phyloP scores from a whole-genome alignment of 2,888 invertebrate species.

The Pherbina coryleti region DNA sequence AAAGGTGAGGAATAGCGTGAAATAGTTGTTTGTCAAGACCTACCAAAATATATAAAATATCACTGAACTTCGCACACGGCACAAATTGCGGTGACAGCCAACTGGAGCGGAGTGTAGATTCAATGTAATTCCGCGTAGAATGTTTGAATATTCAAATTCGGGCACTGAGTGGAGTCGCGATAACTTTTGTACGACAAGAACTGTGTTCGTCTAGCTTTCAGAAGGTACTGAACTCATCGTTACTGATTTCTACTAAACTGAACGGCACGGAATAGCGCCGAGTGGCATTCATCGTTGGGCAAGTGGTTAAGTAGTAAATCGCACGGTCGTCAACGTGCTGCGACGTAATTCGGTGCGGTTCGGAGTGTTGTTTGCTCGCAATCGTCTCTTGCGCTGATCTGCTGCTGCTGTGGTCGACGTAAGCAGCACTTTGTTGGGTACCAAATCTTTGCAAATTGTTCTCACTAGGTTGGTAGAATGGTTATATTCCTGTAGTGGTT shows the following conservation, averaged over 20 bases:
- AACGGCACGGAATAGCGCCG: background rate
- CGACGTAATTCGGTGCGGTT: conserved; percentile 5
- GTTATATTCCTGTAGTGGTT: no score
- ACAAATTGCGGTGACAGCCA: background rate
- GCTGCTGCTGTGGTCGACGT: background rate
- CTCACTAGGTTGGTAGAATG: no score
- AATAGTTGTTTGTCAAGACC: background rate
- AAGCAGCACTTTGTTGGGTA: background rate
- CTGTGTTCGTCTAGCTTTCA: conserved; percentile 59
- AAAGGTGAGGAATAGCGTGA: background rate
- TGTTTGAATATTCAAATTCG: conserved; percentile 15
- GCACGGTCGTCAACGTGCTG: conserved; percentile 16
- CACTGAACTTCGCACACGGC: background rate
- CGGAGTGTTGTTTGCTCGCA: background rate
- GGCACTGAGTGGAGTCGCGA: background rate
- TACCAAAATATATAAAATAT: conserved; percentile 1
- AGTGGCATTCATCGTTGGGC: conserved; percentile 5
- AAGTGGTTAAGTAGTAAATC: conserved; percentile 18
- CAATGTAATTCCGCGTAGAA: background rate
- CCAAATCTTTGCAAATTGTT: background rate
- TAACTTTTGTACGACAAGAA: conserved; percentile 48
- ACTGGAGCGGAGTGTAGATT: background rate
- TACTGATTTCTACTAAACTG: conserved; percentile 25
- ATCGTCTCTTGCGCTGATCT: background rate
- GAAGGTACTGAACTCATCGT: conserved; percentile 57